Base-by-base conservation (phyloP, 1,140 invertebrate species). In the Ooceraea biroi region DNA sequence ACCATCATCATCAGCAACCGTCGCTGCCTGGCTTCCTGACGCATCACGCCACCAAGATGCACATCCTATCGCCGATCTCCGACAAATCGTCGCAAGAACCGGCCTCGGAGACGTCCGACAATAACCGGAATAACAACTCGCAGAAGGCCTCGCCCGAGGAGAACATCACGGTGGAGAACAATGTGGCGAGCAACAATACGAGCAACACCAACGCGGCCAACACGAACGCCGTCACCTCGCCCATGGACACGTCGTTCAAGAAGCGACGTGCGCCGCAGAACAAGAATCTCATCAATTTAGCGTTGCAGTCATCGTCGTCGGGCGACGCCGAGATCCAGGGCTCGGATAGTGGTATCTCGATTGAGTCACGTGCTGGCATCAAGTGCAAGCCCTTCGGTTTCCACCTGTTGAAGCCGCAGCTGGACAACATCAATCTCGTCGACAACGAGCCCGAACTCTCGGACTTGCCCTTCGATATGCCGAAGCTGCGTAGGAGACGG, bases 61-160 rank as follows among this genome's bases (percentile, higher is more conserved):
- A 98, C 91, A 97, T 98, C 88, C 95, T 98, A 17, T 98, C 97
- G 74, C 97, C 97, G 7, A 98, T 98, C 89, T 98, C 97, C 36
- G 97, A 98, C 93, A 98, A 98, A 91, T 98, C 97, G n/a, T 97
- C 97, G 1, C 97, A 98, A 91, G 97, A 98, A 90, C 97, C 97
- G 14, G 96, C 96, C 17, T 97, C 96, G 0, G 97, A 97, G 89
- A 96, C 96, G 0, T 97, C 97, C 12, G 97, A 97, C 84, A 97
- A 97, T 91, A 97, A 97, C 88, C 96, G 96, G 82, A 97, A 97
- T 91, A 97, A 97, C 88, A 97, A 97, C 88, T 97, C 96, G 0
- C 96, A 97, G 89, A 96, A 96, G 89, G 96, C 95, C 55, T 96
- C 96, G 2, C 96, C 96, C 0, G 95, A 95, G 86, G 96, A 97